Evolutionary conservation across 1,140 invertebrate genomes (phyloP), one percentile per base, ranked within the genome.

Genomic region (Drosophila ananassae): DNA sequence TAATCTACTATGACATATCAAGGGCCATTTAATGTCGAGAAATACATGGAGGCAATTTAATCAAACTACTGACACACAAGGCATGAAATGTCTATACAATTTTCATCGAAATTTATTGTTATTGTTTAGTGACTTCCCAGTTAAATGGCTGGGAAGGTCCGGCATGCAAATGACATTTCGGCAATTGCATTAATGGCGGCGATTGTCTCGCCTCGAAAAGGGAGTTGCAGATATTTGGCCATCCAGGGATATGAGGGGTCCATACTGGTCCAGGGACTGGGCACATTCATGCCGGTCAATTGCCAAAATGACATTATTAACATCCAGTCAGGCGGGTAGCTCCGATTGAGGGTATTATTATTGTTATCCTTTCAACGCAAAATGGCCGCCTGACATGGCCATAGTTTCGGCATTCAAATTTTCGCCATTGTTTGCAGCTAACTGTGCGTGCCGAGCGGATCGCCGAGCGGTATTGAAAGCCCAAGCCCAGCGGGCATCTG

Each of bases 31-130:
- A 58, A 54, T 32, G n/a, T 22, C 41, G 32, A 34, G 32, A 10
- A 37, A 37, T 32, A 32, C 30, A 32, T 37, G 34, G 12, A 37
- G 30, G 78, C 79, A 71, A 72, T 81, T 78, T 63, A 78, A 73
- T 81, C 82, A 87, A 75, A 77, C 74, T 68, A 82, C 37, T 79
- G 72, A 77, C 71, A 82, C 82, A 85, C 62, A 72, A 69, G 71
- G 55, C 74, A 85, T 89, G 78, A 85, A 82, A 87, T 82, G 74
- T 25, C 41, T 21, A 44, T 21, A 44, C 83, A 79, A 87, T 82
- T 87, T 75, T 77, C 82, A 82, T 89, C 79, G 17, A 89, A 83
- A 89, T 87, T 87, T 89, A 87, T 89, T 89, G 79, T 83, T 79
- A 79, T 89, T 78, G 66, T 63, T 60, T 32, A 13, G 50, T 60